These are phyloP conservation scores for Apantesis nais DNA, from an alignment of 2,888 invertebrate species.

Conservation along the genomic window DNA sequence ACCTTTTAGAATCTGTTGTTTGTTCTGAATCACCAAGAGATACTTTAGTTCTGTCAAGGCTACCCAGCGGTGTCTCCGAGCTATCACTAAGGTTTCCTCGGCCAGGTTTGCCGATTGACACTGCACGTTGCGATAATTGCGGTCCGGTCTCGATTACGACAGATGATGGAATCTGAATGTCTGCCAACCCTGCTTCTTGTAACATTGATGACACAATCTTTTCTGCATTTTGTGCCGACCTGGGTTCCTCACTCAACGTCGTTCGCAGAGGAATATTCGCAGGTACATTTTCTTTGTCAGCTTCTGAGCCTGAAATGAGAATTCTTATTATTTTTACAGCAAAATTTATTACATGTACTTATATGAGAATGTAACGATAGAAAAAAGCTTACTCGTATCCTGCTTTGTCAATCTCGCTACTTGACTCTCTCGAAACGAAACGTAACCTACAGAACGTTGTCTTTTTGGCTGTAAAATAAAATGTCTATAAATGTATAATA, in stretches of 20 bases:
- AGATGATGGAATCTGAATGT: conserved; percentile 39
- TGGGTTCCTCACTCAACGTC: neutral
- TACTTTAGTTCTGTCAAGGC: conserved; percentile 75
- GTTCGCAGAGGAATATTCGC: conserved; percentile 39
- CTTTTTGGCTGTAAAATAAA: conserved; percentile 60
- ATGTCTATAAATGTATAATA: neutral
- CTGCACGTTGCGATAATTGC: conserved; percentile 20
- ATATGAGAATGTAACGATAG: neutral
- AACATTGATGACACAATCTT: conserved; percentile 58
- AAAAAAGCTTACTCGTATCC: conserved; percentile 40
- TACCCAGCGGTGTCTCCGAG: conserved; percentile 72
- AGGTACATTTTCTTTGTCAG: conserved; percentile 67
- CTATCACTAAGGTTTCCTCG: conserved; percentile 50
- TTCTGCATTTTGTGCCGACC: conserved; percentile 35
- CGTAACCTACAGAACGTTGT: conserved; percentile 53
- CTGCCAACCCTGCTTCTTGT: conserved; percentile 64
- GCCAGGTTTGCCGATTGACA: conserved; percentile 25
- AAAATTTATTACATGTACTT: neutral
- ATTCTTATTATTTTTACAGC: neutral
- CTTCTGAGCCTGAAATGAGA: conserved; percentile 38
- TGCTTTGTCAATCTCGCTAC: conserved; percentile 16
- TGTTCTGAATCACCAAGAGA: conserved; percentile 73
- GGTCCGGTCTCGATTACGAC: conserved; percentile 13
- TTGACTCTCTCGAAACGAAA: conserved; percentile 55
- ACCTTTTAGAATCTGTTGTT: conserved; percentile 68